Evolutionary conservation across 2,113 vertebrate species (phyloP).

Genomic region (Ginglymostoma cirratum): DNA sequence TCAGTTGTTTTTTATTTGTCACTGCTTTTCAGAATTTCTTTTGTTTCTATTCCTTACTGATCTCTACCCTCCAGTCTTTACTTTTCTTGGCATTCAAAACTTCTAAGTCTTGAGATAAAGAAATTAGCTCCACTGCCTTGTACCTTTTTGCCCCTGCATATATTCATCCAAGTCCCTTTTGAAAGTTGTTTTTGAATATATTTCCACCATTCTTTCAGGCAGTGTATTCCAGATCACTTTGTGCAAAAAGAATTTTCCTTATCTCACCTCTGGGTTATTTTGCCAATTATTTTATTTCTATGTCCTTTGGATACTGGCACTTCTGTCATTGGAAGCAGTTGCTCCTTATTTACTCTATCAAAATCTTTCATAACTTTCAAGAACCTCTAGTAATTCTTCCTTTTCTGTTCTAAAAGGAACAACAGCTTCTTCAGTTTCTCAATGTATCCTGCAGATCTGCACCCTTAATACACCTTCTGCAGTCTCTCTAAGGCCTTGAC

Average conservation of each 20-base stretch:
- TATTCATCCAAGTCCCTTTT: neutral
- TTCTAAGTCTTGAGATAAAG: neutral
- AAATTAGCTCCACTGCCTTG: neutral
- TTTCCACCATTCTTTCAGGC: neutral
- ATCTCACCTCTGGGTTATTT: neutral
- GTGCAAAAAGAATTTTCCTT: neutral
- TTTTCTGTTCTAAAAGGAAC: neutral
- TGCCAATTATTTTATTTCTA: neutral
- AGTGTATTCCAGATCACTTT: neutral
- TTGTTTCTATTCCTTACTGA: neutral
- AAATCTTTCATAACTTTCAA: neutral
- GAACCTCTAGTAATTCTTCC: neutral
- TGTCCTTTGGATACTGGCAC: neutral
- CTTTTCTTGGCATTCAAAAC: neutral
- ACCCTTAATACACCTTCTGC: neutral
- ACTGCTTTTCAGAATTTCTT: neutral
- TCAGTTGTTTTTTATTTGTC: neutral
- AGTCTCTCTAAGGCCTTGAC: neutral
- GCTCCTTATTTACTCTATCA: neutral
- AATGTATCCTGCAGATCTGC: neutral
- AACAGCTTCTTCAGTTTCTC: neutral
- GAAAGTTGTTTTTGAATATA: neutral
- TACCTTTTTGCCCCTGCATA: too few relatives aligned
- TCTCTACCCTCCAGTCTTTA: neutral
- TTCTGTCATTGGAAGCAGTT: neutral